Base-by-base conservation (phyloP, 2,113 vertebrate genomes). In the Heterochromis multidens region DNA sequence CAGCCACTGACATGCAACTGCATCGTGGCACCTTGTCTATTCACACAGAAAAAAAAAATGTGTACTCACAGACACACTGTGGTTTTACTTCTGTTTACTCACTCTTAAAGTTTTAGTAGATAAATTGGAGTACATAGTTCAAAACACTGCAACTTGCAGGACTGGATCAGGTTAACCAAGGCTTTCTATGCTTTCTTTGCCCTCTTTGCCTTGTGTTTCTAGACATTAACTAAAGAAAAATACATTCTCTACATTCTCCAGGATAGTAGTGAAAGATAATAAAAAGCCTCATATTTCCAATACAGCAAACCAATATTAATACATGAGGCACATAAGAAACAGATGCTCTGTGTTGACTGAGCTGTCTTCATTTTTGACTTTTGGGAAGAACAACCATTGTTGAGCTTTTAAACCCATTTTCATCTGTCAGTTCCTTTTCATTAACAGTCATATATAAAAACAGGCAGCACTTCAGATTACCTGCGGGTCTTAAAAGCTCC, bases 21-120 rank as follows among this genome's bases (percentile, higher is more conserved):
- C 70, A 58, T 70, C 35, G 1, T 25, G 27, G 35, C 21, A 54
- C 35, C 14, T 27, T 3, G 40, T 19, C n/a, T n/a, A 35, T 29
- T 19, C 29, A 59, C 25, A 8, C 23, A 60, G 25, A n/a, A 62
- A 21, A 14, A 29, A 46, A 1, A 21, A 0, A 17, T 7, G 5
- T 29, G 62, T 56, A 90, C 84, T 86, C 58, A 88, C 79, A 85
- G 59, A 61, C 67, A 57, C 5, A 49, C 19, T 57, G 27, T 2
- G 46, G 25, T 52, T 85, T 46, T 23, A 54, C 82, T 79, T 27
- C 54, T 61, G 25, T 72, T 62, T 12, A 12, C 59, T 16, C 70
- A 13, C 17, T 63, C n/a, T 52, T 52, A 31, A 74, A 21, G 17
- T 14, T 74, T 74, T n/a, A 54, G 27, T 56, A 67, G 82, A 7